Base-by-base conservation (phyloP, 1,140 invertebrate species). In the Marisa cornuarietis region DNA sequence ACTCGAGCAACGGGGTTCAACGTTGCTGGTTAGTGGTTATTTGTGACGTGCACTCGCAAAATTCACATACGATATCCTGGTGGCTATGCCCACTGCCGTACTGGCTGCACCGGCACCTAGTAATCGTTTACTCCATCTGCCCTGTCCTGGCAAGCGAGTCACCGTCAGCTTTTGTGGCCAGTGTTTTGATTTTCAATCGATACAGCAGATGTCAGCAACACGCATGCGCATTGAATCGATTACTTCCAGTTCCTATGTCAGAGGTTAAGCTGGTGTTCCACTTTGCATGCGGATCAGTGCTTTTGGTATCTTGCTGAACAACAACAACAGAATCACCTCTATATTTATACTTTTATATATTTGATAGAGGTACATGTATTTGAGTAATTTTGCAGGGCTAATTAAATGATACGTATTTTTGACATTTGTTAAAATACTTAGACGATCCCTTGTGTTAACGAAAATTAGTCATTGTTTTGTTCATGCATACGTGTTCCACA, bases 121-220 rank as follows among this genome's bases (percentile, higher is more conserved):
- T 2, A 73, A 31, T 54, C 71, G 13, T 73, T 52, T 73, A 24
- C 51, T 52, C 54, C n/a, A 20, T 8, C 52, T 52, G 14, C 42
- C 3, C 18, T 51, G n/a, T 52, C 51, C 71, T 49, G 71, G 71
- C 71, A 26, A 73, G 24, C 52, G 42, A 14, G 42, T 51, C 52
- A n/a, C 71, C 52, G 31, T 58, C 71, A 73, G 49, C 49, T 73
- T 58, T 73, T 24, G 71, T 52, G 71, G 71, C 71, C n/a, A 52
- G 49, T 73, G 71, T 73, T 73, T 73, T 73, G 71, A 73, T 73
- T 73, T 73, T 73, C 71, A 73, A 73, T 73, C 71, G 54, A 73
- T 73, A 73, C 49, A 22, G 71, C 71, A 73, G 71, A 73, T 73
- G 65, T 54, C 26, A 52, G 14, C 49, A 51, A 49, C 54, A 22